Evolutionary conservation across 2,888 invertebrate species (phyloP).

Genomic region (Xylota sylvarum): DNA sequence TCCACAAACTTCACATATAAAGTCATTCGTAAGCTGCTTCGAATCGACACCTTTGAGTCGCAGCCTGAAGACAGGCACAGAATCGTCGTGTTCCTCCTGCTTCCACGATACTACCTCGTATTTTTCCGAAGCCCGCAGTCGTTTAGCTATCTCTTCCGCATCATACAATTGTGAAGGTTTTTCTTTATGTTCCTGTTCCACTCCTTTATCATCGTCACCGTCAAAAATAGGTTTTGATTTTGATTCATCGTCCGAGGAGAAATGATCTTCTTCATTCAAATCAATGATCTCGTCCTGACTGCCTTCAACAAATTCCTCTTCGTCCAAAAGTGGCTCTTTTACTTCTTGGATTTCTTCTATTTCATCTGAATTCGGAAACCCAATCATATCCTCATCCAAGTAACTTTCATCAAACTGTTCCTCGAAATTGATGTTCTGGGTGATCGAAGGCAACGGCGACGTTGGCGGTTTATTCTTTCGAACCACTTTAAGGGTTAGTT

Average conservation of each 20-base stretch:
- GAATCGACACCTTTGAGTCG: constrained; percentile 30
- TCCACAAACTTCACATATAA: constrained; percentile 83
- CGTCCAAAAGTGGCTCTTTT: constrained; percentile 1
- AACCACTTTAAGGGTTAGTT: constrained; percentile 61
- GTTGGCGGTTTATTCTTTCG: constrained; percentile 19
- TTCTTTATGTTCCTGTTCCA: constrained; percentile 4
- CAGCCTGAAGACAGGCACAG: constrained; percentile 63
- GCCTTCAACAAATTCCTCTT: constrained; percentile 5
- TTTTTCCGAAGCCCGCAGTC: constrained; percentile 54
- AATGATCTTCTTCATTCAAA: constrained; percentile 32
- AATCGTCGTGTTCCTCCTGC: constrained; percentile 42
- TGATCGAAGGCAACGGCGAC: background rate
- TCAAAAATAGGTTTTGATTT: background rate
- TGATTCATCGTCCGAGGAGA: constrained; percentile 71
- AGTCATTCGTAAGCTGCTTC: constrained; percentile 71
- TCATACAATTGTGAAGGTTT: constrained; percentile 13
- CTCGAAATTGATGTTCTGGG: background rate
- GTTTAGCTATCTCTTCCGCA: constrained; percentile 58
- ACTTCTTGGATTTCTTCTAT: constrained; percentile 27
- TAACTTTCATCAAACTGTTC: constrained; percentile 7
- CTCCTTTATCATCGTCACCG: background rate
- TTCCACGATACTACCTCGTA: constrained; percentile 69
- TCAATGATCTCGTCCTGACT: constrained; percentile 18
- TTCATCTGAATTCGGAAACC: constrained; percentile 41
- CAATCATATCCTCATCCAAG: constrained; percentile 69